Base-by-base conservation (phyloP, 2,113 vertebrate species). In the Chunga burmeisteri region DNA sequence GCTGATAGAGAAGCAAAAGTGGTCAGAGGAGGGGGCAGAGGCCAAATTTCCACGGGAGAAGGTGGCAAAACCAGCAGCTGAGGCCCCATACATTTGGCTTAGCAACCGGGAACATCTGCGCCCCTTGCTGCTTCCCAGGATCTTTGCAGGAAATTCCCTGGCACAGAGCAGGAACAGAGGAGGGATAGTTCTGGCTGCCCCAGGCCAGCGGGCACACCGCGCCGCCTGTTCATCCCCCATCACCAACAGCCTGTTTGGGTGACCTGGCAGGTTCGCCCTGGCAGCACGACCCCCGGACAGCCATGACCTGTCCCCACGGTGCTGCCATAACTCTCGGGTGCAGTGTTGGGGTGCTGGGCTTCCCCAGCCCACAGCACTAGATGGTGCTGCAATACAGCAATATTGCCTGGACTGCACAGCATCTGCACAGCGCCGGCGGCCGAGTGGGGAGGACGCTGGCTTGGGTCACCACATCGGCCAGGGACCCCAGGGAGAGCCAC, bases 361-460 rank as follows among this genome's bases (percentile, higher is more conserved):
- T 89, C 21, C 92, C 84, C 95, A 4, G 1, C 15, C 32, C 52
- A 4, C 70, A 47, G 90, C 97, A 55, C 96, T 88, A 97, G 97
- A 75, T 95, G 97, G 97, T 46, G 95, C 97, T 96, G 94, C 94
- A 87, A 47, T 20, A 96, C 94, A 82, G 92, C 92, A 5, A 8
- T 30, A 88, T 0, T 0, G 55, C 86, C 85, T 0, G 32, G 6
- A 7, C 62, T 2, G 50, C 80, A 1, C 58, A 3, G 70, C 9
- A 14, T 25, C 52, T 1, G 62, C 55, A 7, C 74, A 0, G 73
- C 10, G 12, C 86, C 3, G 34, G 3, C 7, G 1, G 18, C 53
- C 2, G 11, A 13, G 26, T 6, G 1, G 49, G 11, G 6, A 40
- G 30, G 63, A 3, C 11, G 1, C 50, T 3, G 47, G 10, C 6